Evolutionary conservation across 2,113 vertebrate genomes (phyloP).

Genomic region (Stictonetta naevosa): DNA sequence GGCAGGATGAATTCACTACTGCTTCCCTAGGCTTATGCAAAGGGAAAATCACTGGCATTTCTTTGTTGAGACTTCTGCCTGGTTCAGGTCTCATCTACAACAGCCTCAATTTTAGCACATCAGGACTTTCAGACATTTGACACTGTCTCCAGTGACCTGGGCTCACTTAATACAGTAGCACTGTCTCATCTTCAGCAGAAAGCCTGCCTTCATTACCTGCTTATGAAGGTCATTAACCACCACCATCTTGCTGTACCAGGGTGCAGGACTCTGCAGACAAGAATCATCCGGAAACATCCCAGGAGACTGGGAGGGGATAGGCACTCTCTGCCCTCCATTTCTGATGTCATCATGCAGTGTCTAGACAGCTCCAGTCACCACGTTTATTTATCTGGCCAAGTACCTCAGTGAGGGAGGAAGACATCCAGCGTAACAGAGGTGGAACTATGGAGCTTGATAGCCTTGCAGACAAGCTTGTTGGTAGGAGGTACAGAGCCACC

Average conservation of each 20-base stretch:
- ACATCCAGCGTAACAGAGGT: background rate
- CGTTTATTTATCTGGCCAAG: background rate
- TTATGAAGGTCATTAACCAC: too few relatives aligned
- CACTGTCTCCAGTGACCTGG: background rate
- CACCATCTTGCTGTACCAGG: background rate
- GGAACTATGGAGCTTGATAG: rapidly evolving
- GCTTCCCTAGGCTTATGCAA: background rate
- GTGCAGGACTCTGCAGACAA: background rate
- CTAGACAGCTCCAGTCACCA: background rate
- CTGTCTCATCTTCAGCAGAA: rapidly evolving
- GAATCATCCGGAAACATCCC: background rate
- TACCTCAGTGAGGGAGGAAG: too few relatives aligned
- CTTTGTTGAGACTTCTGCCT: background rate
- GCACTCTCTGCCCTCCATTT: too few relatives aligned
- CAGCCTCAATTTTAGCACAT: background rate
- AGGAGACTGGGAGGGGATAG: background rate
- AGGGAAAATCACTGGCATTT: background rate
- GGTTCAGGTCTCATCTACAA: background rate
- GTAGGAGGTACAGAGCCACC: background rate
- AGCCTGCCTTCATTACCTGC: background rate
- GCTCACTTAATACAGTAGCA: rapidly evolving
- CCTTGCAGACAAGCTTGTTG: background rate
- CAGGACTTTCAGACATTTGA: background rate
- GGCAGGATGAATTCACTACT: background rate
- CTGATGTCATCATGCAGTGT: background rate